phyloP scores from a whole-genome alignment of 2,797 vertebrate genomes.

The Huso huso region DNA sequence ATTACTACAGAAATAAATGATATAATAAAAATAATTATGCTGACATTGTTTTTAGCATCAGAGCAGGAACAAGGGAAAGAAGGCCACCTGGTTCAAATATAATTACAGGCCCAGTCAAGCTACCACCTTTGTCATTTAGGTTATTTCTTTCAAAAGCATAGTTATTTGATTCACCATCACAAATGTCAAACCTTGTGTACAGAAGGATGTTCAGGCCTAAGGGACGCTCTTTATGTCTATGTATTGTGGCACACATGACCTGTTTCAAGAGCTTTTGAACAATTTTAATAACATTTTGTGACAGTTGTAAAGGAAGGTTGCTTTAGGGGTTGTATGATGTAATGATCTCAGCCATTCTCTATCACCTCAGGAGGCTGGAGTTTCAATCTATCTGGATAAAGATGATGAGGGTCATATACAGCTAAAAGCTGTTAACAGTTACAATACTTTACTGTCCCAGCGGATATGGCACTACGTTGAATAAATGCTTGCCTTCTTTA shows the following conservation, averaged over 20 bases:
- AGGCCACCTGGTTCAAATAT: no score
- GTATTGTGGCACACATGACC: conserved; percentile 26
- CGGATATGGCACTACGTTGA: not conserved
- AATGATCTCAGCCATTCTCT: conserved; percentile 50
- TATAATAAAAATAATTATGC: no score
- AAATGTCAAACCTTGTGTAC: conserved; percentile 30
- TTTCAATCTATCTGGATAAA: conserved; percentile 37
- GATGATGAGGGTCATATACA: conserved; percentile 28
- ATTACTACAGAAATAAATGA: no score
- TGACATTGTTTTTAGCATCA: no score
- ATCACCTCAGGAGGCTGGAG: conserved; percentile 34
- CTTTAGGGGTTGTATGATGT: conserved; percentile 46
- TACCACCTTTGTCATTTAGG: not conserved
- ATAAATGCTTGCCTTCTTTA: not conserved
- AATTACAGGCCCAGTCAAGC: no score
- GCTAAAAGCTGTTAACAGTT: conserved; percentile 14
- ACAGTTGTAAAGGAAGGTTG: conserved; percentile 50
- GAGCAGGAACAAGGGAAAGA: no score
- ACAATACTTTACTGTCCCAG: conserved; percentile 10
- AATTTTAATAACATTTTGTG: conserved; percentile 44
- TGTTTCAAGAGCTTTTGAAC: conserved; percentile 29
- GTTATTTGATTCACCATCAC: conserved; percentile 29
- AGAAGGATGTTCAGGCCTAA: conserved; percentile 26
- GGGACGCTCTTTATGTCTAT: conserved; percentile 21
- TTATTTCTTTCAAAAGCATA: conserved; percentile 30